Percentiles rank a stretch among this genome's conserved stretches.
phyloP scores from a whole-genome alignment of 2,888 invertebrate genomes.

The Spicauda simplicius region DNA sequence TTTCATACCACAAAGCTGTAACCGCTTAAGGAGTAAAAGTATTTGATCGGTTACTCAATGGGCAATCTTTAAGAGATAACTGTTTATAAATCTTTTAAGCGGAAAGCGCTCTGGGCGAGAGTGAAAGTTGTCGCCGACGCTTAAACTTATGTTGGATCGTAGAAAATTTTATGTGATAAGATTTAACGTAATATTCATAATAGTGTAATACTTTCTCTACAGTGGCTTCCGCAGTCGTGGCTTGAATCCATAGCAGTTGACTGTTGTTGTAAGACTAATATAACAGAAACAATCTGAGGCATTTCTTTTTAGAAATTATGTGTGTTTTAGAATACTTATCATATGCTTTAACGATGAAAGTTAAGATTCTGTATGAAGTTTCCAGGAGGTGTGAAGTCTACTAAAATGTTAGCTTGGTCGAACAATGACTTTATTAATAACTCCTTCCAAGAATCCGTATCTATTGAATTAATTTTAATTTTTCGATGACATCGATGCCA shows the following conservation, averaged over 20 bases:
- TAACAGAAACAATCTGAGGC: no score
- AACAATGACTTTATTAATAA: no score
- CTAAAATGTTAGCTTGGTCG: no score
- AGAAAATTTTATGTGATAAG: conserved; percentile 20
- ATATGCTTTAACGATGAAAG: no score
- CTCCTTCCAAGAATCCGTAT: no score
- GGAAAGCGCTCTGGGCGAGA: conserved; percentile 8
- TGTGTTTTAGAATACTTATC: no score
- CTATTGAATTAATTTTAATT: no score
- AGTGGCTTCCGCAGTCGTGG: background rate
- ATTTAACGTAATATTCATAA: conserved; percentile 23
- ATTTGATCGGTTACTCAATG: background rate
- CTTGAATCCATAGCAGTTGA: background rate
- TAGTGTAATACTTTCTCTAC: conserved; percentile 21
- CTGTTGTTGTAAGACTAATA: background rate
- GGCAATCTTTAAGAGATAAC: background rate
- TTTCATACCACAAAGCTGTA: background rate
- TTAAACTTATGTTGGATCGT: conserved; percentile 1
- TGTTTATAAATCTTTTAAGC: conserved; percentile 17
- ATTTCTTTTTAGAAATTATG: no score
- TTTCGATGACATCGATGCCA: no score
- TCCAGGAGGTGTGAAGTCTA: no score
- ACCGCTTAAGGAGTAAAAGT: conserved; percentile 9
- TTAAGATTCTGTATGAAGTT: no score
- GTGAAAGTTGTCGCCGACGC: conserved; percentile 24